phyloP scores from a whole-genome alignment of 2,797 vertebrate genomes.

The Intellagama lesueurii region DNA sequence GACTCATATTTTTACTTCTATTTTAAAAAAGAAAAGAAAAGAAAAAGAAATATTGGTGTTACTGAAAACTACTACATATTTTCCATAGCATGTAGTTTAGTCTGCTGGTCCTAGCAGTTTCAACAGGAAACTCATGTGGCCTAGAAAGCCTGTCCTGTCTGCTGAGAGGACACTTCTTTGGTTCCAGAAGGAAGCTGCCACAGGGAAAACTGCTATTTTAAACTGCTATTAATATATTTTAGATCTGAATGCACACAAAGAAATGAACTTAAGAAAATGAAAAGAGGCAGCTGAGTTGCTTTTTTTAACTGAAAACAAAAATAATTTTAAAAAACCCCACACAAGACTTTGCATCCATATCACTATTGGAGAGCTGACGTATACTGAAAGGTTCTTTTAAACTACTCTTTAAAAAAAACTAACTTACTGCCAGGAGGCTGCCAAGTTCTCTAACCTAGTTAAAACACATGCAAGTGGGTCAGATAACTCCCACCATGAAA shows the following conservation, averaged over 20 bases:
- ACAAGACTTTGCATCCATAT: not conserved
- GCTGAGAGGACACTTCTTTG: not conserved
- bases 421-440: not conserved
- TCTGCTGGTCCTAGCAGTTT: not conserved
- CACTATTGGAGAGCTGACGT: not conserved
- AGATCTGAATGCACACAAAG: not conserved
- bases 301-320: not conserved
- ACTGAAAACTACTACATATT: not conserved
- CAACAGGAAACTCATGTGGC: not conserved
- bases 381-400: not conserved
- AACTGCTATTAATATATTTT: not conserved
- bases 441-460: not conserved
- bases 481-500: not conserved
- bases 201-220: not conserved
- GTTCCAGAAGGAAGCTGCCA: not conserved
- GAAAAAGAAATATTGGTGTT: not conserved
- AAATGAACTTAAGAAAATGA: not conserved
- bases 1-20: too few relatives aligned
- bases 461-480: slow-evolving; percentile 18
- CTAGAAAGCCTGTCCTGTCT: not conserved
- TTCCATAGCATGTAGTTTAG: not conserved
- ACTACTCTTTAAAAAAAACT: not conserved
- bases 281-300: not conserved
- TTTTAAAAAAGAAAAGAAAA: too few relatives aligned
- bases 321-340: not conserved